Conservation (phyloP, 2,113 vertebrate genomes). For the Thalassarche chlororhynchos region DNA sequence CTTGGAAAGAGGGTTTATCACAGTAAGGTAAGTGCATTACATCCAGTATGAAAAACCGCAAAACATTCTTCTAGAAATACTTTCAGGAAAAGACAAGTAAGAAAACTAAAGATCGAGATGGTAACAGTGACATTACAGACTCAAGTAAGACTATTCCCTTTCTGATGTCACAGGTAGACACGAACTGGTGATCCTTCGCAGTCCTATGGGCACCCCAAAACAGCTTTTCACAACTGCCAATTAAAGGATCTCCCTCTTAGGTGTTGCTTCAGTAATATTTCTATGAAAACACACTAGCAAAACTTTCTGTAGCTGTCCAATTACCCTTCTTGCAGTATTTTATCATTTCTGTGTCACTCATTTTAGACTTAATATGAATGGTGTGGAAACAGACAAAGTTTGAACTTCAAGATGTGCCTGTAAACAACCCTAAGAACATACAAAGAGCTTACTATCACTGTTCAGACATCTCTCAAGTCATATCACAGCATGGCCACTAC, state of each 20-base stretch:
- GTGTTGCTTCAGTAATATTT: neutral
- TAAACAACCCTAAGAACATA: neutral
- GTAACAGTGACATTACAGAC: neutral
- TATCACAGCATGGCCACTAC: neutral
- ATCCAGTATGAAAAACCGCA: neutral
- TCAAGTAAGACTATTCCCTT: neutral
- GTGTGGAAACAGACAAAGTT: neutral
- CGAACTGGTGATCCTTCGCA: neutral
- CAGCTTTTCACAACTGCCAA: neutral
- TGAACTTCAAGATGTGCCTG: neutral
- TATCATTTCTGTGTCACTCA: neutral
- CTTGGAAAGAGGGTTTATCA: neutral
- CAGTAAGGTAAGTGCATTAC: neutral
- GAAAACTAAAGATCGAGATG: neutral
- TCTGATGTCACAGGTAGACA: neutral
- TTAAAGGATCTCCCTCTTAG: neutral
- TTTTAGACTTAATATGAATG: neutral
- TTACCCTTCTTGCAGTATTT: neutral
- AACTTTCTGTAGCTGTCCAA: neutral
- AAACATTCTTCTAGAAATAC: neutral
- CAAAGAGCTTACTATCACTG: neutral
- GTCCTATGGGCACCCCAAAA: neutral
- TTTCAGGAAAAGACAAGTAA: neutral
- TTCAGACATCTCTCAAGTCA: neutral
- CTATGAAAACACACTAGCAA: neutral